A percentile compares a stretch with the other conserved stretches of the same genome.
Evolutionary conservation across 1,140 invertebrate species (phyloP).

Genomic region (Caenorhabditis tropicalis): DNA sequence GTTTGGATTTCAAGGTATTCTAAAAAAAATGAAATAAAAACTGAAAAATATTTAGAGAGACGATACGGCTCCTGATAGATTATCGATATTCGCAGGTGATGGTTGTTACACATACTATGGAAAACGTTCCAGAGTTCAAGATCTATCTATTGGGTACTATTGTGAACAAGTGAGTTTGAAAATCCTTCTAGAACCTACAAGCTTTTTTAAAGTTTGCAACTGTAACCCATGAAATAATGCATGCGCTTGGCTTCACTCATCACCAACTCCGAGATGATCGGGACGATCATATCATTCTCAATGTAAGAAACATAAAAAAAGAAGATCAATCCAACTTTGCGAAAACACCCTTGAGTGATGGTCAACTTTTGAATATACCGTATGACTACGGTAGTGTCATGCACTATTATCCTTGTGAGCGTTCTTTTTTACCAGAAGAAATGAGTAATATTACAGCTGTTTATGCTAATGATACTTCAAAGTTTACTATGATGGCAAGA

Average conservation of each 20-base stretch:
- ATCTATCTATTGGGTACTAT: background rate
- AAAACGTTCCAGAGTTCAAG: background rate
- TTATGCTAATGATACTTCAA: background rate
- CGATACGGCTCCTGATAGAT: no score
- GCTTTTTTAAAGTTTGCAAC: background rate
- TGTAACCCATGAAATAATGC: conserved; percentile 72
- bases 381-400: no score
- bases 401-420: background rate
- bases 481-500: background rate
- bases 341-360: background rate
- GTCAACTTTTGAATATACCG: no score
- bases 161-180: background rate
- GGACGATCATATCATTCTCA: conserved; percentile 63
- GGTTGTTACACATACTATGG: background rate
- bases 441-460: background rate
- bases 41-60: no score
- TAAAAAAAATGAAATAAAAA: no score
- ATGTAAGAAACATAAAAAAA: background rate
- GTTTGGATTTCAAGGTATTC: background rate
- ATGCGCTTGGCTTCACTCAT: conserved; percentile 72
- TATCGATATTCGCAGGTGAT: background rate
- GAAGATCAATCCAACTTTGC: background rate
- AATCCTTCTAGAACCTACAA: background rate
- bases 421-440: background rate
- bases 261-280: conserved; percentile 71